phyloP scores from a whole-genome alignment of 2,113 vertebrate genomes.

The Carassius carassius region DNA sequence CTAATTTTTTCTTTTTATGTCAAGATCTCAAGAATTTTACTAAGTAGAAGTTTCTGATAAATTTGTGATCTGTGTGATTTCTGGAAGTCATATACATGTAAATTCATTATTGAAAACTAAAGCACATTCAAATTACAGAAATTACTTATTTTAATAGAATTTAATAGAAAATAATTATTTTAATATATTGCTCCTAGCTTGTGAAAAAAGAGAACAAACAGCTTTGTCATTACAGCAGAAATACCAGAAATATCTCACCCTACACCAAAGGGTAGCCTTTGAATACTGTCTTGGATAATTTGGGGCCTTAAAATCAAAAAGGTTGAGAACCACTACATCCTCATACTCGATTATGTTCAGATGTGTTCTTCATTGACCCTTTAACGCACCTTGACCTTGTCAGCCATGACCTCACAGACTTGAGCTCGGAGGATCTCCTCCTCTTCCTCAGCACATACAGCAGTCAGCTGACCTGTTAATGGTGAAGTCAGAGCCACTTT shows the following conservation, averaged over 20 bases:
- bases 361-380: conserved; percentile 19
- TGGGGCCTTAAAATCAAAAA: no score
- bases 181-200: no score
- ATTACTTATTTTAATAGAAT: background rate
- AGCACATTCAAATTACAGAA: no score
- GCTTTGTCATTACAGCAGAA: background rate
- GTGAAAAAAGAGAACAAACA: background rate
- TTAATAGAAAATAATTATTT: background rate
- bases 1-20: background rate
- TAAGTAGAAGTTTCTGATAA: no score
- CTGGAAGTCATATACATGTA: no score
- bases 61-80: no score
- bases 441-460: conserved; percentile 84
- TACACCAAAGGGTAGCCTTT: no score
- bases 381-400: conserved; percentile 85
- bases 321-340: no score
- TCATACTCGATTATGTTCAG: background rate
- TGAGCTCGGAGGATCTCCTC: conserved; percentile 88
- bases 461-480: conserved; percentile 82
- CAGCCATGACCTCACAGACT: conserved; percentile 78
- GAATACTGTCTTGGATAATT: no score
- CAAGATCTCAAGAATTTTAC: no score
- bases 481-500: conserved; percentile 64
- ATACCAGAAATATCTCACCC: background rate
- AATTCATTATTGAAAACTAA: no score